Conservation (phyloP, 2,888 invertebrate species). For the Nomada fucata region DNA sequence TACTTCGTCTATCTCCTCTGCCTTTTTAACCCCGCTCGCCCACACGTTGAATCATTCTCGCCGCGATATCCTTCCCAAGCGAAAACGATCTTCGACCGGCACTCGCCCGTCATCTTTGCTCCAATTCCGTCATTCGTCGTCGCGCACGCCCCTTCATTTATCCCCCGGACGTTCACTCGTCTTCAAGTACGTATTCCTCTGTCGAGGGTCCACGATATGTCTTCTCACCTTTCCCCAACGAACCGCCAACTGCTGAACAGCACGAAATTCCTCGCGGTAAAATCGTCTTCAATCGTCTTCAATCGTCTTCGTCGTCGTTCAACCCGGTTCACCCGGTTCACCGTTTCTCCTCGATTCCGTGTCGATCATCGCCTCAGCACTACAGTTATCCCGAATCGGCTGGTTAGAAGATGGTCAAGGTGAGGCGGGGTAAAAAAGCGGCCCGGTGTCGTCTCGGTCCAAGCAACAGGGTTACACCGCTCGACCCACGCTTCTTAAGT, state of each 20-base stretch:
- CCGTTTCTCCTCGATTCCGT: background rate
- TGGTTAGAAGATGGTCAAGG: constrained; percentile 8
- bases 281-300: no score
- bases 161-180: background rate
- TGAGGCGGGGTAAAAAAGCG: constrained; percentile 58
- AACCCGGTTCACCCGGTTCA: background rate
- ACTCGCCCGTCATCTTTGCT: background rate
- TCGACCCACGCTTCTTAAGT: constrained; percentile 54
- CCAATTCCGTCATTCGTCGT: background rate
- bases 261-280: no score
- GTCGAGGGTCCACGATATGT: no score
- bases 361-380: constrained; percentile 29
- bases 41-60: constrained; percentile 40
- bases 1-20: constrained; percentile 43
- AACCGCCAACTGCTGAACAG: no score
- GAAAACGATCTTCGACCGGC: constrained; percentile 6
- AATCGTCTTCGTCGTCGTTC: background rate
- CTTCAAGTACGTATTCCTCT: background rate
- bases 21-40: constrained; percentile 52
- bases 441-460: constrained; percentile 53
- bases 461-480: constrained; percentile 14
- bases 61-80: constrained; percentile 27
- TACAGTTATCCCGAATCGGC: constrained; percentile 38
- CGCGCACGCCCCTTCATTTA: background rate
- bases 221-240: no score